Evolutionary conservation across 2,888 invertebrate species (phyloP), one percentile per base, ranked within the genome.

Genomic region (Ormyrus nitidulus): DNA sequence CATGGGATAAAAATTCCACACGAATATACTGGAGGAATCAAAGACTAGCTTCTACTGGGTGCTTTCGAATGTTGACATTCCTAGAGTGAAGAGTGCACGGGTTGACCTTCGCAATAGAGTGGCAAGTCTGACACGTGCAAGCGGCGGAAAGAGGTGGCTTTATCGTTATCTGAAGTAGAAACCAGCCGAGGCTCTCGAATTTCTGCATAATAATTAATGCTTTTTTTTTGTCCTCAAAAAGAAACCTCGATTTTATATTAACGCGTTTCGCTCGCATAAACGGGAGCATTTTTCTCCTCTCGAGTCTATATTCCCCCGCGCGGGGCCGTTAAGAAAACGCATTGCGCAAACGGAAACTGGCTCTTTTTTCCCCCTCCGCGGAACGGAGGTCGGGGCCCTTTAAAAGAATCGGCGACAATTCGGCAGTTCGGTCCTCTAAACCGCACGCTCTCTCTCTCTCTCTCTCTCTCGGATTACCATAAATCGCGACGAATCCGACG

Each of bases 141-240:
- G 4, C 34, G 46, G 54, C 19, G 54, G 48, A 62, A 78, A 73
- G 53, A 73, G 66, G 49, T 68, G 53, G 54, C 46, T 72, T 73
- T 78, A 62, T 68, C 72, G 13, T 68, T 78, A 61, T 78, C 61
- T 68, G 56, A 68, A 78, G 68, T 66, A 54, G 61, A 73, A 66
- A 78, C 68, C 61, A 59, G 58, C 64, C n/a, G 44, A 13, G 53
- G 51, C 65, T 46, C 34, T 46, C 34, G 34, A 77, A 13, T 65
- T 77, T 65, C 44, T 71, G 71, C 71, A 19, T 19, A 65, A 65
- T 71, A 71, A 71, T 71, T 77, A 71, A 77, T 59, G 11, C 19
- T 76, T 7, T 53, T 8, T 8, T 69, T 65, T 48, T 58, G 6
- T 9, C 19, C 46, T 49, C 48, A 51, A 59, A 69, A 59, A 51